These are phyloP conservation scores for Actias luna DNA, from an alignment of 2,888 invertebrate genomes.

Conservation along the genomic window DNA sequence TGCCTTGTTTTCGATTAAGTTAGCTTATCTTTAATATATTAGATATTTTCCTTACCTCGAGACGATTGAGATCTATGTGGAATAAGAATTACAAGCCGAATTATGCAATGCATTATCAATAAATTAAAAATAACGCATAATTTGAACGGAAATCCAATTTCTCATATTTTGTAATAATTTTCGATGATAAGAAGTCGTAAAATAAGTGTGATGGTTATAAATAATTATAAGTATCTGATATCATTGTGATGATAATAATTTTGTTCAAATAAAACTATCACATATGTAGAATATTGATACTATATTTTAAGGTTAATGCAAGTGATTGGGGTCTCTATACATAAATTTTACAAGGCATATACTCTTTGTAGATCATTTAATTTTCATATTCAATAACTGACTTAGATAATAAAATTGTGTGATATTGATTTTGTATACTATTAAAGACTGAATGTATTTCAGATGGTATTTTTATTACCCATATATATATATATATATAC, in stretches of 20 bases:
- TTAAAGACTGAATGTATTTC: conserved; percentile 38
- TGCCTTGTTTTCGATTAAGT: background rate
- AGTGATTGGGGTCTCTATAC: background rate
- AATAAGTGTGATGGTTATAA: background rate
- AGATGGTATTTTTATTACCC: background rate
- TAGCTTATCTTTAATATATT: background rate
- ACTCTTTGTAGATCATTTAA: background rate
- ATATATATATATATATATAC: too few species aligned
- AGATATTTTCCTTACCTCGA: background rate
- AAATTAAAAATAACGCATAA: background rate
- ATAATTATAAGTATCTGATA: conserved; percentile 7
- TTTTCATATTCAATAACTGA: background rate
- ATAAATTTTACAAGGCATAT: background rate
- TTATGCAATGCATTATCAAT: background rate
- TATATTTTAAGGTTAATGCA: background rate
- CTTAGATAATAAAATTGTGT: background rate
- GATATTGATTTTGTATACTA: conserved; percentile 28
- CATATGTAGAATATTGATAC: background rate
- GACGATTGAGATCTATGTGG: background rate
- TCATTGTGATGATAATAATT: background rate
- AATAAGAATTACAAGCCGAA: background rate
- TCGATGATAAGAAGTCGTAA: background rate
- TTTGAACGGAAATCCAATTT: conserved; percentile 1
- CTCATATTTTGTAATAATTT: background rate
- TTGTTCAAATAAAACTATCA: background rate